These are phyloP conservation scores for Hyles euphorbiae DNA, from an alignment of 1,140 invertebrate genomes.

Conservation along the genomic window DNA sequence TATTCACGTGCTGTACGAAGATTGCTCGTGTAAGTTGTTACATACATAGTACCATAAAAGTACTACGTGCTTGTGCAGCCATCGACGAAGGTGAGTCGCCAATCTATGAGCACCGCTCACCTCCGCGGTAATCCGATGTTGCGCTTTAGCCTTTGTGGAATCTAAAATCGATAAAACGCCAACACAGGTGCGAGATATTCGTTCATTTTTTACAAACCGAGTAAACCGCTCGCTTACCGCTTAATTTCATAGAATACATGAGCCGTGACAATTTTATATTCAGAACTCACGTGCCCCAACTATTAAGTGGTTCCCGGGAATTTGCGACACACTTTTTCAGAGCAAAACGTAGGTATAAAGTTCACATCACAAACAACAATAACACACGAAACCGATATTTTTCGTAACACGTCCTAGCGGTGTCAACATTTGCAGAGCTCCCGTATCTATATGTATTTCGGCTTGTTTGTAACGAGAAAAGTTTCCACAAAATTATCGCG, in stretches of 20 bases:
- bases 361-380: conserved; percentile 10
- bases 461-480: conserved; percentile 27
- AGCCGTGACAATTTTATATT: too few species aligned
- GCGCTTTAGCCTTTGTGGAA: background rate
- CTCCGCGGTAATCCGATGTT: too few species aligned
- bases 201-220: too few species aligned
- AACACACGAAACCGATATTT: conserved; percentile 22
- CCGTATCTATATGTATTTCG: conserved; percentile 20
- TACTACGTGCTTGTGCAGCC: too few species aligned
- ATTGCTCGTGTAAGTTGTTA: too few species aligned
- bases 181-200: too few species aligned
- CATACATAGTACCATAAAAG: too few species aligned
- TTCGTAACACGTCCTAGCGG: conserved; percentile 19
- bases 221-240: too few species aligned
- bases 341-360: conserved; percentile 5
- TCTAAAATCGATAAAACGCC: conserved; percentile 1
- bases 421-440: conserved; percentile 32
- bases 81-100: too few species aligned
- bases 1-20: too few species aligned
- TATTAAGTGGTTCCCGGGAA: conserved; percentile 7
- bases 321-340: conserved; percentile 1
- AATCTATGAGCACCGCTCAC: too few species aligned
- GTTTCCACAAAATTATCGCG: conserved; percentile 13
- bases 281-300: background rate
- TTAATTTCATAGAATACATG: too few species aligned